Conservation (phyloP, 2,113 vertebrate genomes). For the Dicaeum eximium region DNA sequence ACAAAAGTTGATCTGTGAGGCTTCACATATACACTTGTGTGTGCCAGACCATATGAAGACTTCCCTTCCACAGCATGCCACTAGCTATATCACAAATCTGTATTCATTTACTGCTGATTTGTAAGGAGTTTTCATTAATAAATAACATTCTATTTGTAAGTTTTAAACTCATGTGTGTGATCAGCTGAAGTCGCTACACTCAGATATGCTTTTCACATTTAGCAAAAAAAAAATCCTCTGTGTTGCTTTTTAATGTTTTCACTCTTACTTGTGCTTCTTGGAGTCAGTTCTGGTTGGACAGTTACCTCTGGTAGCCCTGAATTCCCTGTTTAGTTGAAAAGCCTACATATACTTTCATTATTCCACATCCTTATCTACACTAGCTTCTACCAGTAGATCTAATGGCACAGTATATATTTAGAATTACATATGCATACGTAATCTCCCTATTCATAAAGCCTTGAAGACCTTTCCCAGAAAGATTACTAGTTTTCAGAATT, state of each 20-base stretch:
- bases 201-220: not conserved
- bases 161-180: not conserved
- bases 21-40: not conserved
- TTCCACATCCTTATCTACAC: not conserved
- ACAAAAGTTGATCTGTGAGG: not conserved
- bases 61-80: not conserved
- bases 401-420: not conserved
- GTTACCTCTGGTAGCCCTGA: not conserved
- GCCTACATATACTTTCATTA: not conserved
- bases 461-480: not conserved
- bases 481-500: not conserved
- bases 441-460: not conserved
- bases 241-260: not conserved
- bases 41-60: not conserved
- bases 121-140: not conserved
- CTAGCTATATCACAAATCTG: not conserved
- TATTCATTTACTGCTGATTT: not conserved
- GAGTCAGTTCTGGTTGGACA: not conserved
- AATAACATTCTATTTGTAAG: not conserved
- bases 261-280: not conserved
- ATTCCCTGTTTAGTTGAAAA: not conserved
- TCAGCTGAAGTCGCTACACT: not conserved
- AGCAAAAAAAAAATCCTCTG: not conserved
- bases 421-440: not conserved
- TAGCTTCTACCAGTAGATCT: not conserved